Evolutionary conservation across 2,797 vertebrate genomes (phyloP).

Genomic region (Natrix natrix): DNA sequence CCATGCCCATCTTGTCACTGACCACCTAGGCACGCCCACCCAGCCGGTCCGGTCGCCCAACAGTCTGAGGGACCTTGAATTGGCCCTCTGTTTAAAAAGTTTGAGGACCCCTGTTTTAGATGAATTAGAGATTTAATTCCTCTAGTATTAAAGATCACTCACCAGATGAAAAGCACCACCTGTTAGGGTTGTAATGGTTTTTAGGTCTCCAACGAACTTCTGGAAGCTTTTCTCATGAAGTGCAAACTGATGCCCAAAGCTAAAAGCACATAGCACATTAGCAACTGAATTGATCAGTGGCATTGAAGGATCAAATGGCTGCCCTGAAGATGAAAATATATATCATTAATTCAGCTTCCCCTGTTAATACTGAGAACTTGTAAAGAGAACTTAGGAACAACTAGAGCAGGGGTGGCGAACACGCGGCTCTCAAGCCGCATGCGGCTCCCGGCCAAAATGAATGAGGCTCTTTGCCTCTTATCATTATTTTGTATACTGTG

Average conservation of each 20-base stretch:
- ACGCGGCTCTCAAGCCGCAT: no score
- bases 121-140: neutral
- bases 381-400: neutral
- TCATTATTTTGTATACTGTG: no score
- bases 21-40: no score
- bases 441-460: no score
- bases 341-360: neutral
- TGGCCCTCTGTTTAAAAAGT: no score
- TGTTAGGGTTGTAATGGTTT: rapidly evolving
- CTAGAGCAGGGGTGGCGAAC: no score
- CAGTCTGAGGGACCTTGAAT: no score
- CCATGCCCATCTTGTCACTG: no score
- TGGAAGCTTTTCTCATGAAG: neutral
- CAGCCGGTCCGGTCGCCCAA: no score
- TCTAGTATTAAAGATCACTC: neutral
- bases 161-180: neutral
- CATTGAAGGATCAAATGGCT: neutral
- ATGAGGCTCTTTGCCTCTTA: no score
- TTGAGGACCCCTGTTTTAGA: neutral
- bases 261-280: neutral
- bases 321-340: neutral
- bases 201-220: neutral
- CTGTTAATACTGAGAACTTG: neutral
- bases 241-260: neutral
- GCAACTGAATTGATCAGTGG: neutral